phyloP scores from a whole-genome alignment of 2,113 vertebrate genomes.

The Phrynosoma platyrhinos region DNA sequence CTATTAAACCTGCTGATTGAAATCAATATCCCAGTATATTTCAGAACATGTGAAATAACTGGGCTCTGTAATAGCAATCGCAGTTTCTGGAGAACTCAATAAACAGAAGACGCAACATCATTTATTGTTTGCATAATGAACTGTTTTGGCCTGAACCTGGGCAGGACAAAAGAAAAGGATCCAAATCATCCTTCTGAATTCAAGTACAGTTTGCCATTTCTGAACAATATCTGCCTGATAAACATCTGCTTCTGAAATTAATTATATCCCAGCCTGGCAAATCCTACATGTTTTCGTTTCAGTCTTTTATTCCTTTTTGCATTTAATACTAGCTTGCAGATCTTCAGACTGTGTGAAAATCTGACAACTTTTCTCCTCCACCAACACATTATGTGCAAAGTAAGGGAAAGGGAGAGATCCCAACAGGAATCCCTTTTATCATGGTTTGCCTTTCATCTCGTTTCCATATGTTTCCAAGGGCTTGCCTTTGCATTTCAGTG shows the following conservation, averaged over 20 bases:
- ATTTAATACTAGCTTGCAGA: background rate
- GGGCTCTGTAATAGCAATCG: background rate
- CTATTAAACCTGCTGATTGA: conserved; percentile 25
- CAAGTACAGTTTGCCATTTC: background rate
- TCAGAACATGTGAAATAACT: conserved; percentile 17
- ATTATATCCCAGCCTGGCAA: background rate
- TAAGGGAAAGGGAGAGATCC: conserved; percentile 20
- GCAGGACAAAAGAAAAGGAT: background rate
- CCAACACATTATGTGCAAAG: background rate
- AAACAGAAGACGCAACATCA: background rate
- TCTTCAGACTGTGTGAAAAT: background rate
- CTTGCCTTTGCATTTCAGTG: conserved; percentile 51
- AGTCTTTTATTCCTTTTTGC: background rate
- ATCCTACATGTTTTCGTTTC: background rate
- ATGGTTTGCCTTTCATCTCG: conserved; percentile 44
- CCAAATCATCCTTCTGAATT: background rate
- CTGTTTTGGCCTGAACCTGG: background rate
- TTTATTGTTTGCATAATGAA: background rate
- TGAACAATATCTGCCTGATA: background rate
- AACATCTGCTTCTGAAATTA: background rate
- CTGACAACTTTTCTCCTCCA: conserved; percentile 5
- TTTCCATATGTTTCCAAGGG: conserved; percentile 40
- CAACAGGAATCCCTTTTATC: conserved; percentile 41
- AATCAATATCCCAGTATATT: conserved; percentile 13
- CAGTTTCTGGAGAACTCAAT: background rate